phyloP scores from a whole-genome alignment of 1,140 invertebrate genomes.

The Araneus ventricosus region DNA sequence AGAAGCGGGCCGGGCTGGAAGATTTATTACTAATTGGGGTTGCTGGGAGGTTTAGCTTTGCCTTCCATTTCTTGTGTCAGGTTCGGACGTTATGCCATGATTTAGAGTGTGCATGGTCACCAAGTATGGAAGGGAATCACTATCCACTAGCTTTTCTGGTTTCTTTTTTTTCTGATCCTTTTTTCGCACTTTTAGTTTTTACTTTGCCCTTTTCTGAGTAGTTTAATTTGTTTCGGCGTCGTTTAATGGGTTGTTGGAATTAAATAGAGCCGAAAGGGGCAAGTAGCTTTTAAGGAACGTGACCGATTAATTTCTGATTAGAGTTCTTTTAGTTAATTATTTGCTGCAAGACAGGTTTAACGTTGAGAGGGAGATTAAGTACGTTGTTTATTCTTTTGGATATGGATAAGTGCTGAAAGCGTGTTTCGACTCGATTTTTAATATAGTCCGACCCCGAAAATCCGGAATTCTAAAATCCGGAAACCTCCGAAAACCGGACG shows the following conservation, averaged over 20 bases:
- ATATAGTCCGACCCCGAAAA: no score
- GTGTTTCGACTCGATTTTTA: no score
- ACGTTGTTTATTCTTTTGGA: not conserved
- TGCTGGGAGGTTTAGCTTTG: not conserved
- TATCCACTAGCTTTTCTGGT: not conserved
- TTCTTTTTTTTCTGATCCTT: not conserved
- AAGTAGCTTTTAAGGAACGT: not conserved
- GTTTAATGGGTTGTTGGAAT: not conserved
- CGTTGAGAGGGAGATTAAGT: not conserved
- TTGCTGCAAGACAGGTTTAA: not conserved
- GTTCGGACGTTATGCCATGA: constrained; percentile 31
- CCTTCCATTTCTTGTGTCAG: constrained; percentile 45
- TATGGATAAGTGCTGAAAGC: no score
- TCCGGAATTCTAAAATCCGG: no score
- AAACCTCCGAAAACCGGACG: no score
- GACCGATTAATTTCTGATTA: not conserved
- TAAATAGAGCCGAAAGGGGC: not conserved
- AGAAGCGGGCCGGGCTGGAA: not conserved
- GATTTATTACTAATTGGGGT: constrained; percentile 61
- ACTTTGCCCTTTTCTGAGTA: not conserved
- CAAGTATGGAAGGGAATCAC: not conserved
- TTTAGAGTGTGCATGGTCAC: constrained; percentile 19
- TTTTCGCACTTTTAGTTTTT: not conserved
- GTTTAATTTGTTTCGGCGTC: not conserved
- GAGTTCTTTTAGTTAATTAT: not conserved